phyloP scores from a whole-genome alignment of 2,888 invertebrate genomes.

The Tholera decimalis region DNA sequence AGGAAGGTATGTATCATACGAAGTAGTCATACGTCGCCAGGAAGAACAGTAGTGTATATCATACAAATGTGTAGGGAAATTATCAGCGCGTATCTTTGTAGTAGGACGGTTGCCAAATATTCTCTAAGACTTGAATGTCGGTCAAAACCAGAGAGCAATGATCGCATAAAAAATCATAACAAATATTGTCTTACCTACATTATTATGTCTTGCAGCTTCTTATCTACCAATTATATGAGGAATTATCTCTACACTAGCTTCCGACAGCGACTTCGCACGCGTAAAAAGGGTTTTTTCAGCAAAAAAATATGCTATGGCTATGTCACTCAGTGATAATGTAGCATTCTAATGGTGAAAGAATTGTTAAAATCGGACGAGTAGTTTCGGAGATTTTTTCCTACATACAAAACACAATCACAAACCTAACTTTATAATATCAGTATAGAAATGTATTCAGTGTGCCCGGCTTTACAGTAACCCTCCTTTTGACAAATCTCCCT shows the following conservation, averaged over 20 bases:
- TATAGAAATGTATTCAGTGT: too few relatives aligned
- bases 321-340: too few relatives aligned
- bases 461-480: background rate
- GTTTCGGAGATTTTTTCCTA: too few relatives aligned
- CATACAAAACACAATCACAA: too few relatives aligned
- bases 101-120: slow-evolving; percentile 13
- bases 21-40: slow-evolving; percentile 6
- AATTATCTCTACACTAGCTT: background rate
- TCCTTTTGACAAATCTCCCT: background rate
- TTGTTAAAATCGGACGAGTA: too few relatives aligned
- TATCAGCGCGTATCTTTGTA: background rate
- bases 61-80: slow-evolving; percentile 11
- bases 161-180: background rate
- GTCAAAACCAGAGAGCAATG: background rate
- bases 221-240: background rate
- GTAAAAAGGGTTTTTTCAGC: too few relatives aligned
- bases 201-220: background rate
- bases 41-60: slow-evolving; percentile 16
- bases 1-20: slow-evolving; percentile 22
- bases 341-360: too few relatives aligned
- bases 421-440: background rate
- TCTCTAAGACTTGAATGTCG: background rate
- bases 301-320: too few relatives aligned
- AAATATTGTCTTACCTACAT: too few relatives aligned
- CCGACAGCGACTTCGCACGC: too few relatives aligned